Conservation (phyloP, 2,888 invertebrate genomes). For the Ommatoiulus sabulosus region DNA sequence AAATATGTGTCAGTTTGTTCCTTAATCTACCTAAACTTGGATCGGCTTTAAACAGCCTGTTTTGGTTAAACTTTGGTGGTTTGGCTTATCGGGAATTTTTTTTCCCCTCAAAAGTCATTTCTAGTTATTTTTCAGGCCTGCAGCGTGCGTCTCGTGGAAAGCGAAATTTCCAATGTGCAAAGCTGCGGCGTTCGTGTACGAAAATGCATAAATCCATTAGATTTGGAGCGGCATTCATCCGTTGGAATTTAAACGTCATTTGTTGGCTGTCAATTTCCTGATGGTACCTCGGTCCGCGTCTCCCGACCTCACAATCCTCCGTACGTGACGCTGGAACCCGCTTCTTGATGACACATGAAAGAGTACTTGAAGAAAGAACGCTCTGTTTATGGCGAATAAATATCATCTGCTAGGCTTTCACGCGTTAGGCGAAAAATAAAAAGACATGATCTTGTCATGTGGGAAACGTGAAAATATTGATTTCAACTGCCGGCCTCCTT, state of each 20-base stretch:
- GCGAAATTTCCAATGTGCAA: constrained; percentile 25
- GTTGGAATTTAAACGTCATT: constrained; percentile 34
- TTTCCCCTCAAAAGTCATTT: background rate
- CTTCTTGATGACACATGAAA: constrained; percentile 34
- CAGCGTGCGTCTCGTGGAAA: background rate
- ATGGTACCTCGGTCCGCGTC: background rate
- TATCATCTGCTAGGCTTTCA: constrained; percentile 34
- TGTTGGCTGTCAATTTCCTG: constrained; percentile 34
- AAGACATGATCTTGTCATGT: constrained; percentile 10
- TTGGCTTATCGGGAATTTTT: background rate
- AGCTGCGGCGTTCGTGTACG: background rate
- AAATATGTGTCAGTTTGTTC: background rate
- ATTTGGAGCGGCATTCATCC: constrained; percentile 18
- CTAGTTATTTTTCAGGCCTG: background rate
- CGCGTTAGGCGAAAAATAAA: constrained; percentile 1
- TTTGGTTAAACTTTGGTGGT: background rate
- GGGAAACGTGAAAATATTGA: constrained; percentile 34
- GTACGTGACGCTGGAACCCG: constrained; percentile 13
- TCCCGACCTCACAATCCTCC: background rate
- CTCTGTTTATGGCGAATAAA: constrained; percentile 34
- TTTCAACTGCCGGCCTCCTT: constrained; percentile 3
- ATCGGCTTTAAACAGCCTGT: background rate
- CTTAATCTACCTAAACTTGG: constrained; percentile 4
- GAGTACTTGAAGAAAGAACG: constrained; percentile 26
- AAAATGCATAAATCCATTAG: constrained; percentile 34